Evolutionary conservation across 2,113 vertebrate species (phyloP).

Genomic region (Cyprinus carpio): DNA sequence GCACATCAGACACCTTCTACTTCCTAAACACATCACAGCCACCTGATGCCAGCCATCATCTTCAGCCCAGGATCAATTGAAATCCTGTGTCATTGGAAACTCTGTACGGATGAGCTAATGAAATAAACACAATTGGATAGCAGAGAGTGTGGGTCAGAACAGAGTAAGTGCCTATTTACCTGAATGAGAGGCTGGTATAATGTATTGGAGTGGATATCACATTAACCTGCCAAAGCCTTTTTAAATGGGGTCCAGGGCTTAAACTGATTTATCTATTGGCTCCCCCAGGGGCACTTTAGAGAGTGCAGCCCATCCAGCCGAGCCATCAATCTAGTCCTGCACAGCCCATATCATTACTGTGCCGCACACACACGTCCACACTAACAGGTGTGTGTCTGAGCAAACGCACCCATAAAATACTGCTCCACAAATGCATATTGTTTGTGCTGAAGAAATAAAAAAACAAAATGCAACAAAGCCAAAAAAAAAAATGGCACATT

Average conservation of each 20-base stretch:
- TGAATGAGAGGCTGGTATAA: slow-evolving; percentile 56
- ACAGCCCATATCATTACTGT: slow-evolving; percentile 49
- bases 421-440: neutral
- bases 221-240: slow-evolving; percentile 68
- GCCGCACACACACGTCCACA: neutral
- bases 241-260: slow-evolving; percentile 85
- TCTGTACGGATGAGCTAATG: slow-evolving; percentile 39
- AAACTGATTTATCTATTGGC: slow-evolving; percentile 84
- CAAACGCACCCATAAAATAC: neutral
- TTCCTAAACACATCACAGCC: slow-evolving; percentile 9
- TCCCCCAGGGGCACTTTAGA: slow-evolving; percentile 85
- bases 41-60: slow-evolving; percentile 22
- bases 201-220: slow-evolving; percentile 56
- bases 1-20: slow-evolving; percentile 5
- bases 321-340: slow-evolving; percentile 72
- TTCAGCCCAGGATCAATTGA: slow-evolving; percentile 34
- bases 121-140: slow-evolving; percentile 56
- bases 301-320: slow-evolving; percentile 65
- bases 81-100: slow-evolving; percentile 44
- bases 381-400: slow-evolving; percentile 11
- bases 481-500: neutral
- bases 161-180: slow-evolving; percentile 47
- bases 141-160: slow-evolving; percentile 52
- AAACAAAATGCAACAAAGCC: neutral
- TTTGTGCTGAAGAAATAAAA: neutral